Percentiles rank a stretch among this genome's conserved stretches.
Evolutionary conservation across 2,888 invertebrate species (phyloP).

Genomic region (Apamea crenata): DNA sequence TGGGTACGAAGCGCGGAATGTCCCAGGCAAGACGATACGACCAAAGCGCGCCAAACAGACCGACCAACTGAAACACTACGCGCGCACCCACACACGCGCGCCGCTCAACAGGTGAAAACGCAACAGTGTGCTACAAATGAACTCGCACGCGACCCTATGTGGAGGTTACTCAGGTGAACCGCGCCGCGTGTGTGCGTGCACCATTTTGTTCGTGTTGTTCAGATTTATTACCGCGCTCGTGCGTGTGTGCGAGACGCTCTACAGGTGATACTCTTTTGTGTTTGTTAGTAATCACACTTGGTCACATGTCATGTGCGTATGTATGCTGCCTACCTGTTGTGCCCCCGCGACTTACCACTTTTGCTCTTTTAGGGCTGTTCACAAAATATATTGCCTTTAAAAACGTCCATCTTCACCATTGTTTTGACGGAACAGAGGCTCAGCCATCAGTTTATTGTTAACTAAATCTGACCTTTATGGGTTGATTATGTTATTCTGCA

Average conservation of each 20-base stretch:
- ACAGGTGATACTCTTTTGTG: conserved; percentile 84
- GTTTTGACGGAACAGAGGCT: conserved; percentile 68
- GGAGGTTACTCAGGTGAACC: conserved; percentile 86
- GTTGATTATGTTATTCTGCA: conserved; percentile 51
- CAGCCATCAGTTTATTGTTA: conserved; percentile 66
- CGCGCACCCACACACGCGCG: conserved; percentile 84
- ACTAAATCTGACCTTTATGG: conserved; percentile 63
- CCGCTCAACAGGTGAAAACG: conserved; percentile 88
- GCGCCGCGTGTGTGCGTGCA: conserved; percentile 81
- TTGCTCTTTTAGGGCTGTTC: conserved; percentile 85
- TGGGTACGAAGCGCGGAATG: conserved; percentile 74
- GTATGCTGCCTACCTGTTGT: conserved; percentile 87
- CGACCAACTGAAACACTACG: conserved; percentile 85
- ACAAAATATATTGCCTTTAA: conserved; percentile 77
- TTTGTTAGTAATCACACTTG: conserved; percentile 77
- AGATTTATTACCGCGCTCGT: conserved; percentile 81
- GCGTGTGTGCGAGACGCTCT: conserved; percentile 76
- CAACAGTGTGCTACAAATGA: conserved; percentile 85
- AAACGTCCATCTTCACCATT: conserved; percentile 74
- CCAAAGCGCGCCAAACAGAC: conserved; percentile 87
- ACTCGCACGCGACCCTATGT: conserved; percentile 85
- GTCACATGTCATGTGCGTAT: conserved; percentile 86
- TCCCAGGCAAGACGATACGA: conserved; percentile 77
- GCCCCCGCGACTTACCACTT: conserved; percentile 86
- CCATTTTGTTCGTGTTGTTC: conserved; percentile 86